Conservation (phyloP, 2,797 vertebrate genomes). For the Hozukius guyotensis region DNA sequence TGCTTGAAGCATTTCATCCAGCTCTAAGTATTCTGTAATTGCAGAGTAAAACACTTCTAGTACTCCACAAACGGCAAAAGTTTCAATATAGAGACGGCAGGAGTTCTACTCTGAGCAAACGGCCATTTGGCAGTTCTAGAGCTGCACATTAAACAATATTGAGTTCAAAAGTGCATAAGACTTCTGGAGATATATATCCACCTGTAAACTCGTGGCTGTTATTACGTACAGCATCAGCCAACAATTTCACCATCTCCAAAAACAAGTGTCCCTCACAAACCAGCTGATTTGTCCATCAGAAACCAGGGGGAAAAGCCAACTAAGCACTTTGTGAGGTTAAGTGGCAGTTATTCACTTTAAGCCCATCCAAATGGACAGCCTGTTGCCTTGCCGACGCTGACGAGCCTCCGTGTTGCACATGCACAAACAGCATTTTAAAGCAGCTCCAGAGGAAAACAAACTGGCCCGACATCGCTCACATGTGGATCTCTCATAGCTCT, state of each 20-base stretch:
- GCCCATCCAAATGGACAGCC: slow-evolving; percentile 76
- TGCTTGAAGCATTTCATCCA: neutral
- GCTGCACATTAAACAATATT: neutral
- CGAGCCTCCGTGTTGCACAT: slow-evolving; percentile 63
- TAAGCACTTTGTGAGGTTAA: slow-evolving; percentile 77
- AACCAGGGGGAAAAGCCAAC: slow-evolving; percentile 59
- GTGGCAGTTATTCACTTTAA: slow-evolving; percentile 78
- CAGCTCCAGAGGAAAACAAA: slow-evolving; percentile 46
- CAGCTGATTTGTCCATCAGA: slow-evolving; percentile 58
- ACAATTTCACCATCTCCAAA: slow-evolving; percentile 25
- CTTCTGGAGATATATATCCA: neutral
- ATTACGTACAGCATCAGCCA: slow-evolving; percentile 5
- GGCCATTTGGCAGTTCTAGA: neutral
- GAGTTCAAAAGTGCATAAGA: slow-evolving; percentile 2
- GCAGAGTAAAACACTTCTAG: neutral
- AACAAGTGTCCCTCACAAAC: slow-evolving; percentile 42
- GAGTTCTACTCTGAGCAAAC: neutral
- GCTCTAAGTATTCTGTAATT: neutral
- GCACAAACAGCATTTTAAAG: slow-evolving; percentile 65
- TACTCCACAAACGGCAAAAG: slow-evolving; percentile 2
- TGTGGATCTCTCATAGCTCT: slow-evolving; percentile 21
- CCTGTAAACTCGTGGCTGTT: neutral
- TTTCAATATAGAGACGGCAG: neutral
- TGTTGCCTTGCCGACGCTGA: slow-evolving; percentile 73
- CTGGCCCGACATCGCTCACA: slow-evolving; percentile 33